A percentile compares a stretch with the other conserved stretches of the same genome.
Evolutionary conservation across 2,888 invertebrate species (phyloP).

Genomic region (Tanypteryx hageni): DNA sequence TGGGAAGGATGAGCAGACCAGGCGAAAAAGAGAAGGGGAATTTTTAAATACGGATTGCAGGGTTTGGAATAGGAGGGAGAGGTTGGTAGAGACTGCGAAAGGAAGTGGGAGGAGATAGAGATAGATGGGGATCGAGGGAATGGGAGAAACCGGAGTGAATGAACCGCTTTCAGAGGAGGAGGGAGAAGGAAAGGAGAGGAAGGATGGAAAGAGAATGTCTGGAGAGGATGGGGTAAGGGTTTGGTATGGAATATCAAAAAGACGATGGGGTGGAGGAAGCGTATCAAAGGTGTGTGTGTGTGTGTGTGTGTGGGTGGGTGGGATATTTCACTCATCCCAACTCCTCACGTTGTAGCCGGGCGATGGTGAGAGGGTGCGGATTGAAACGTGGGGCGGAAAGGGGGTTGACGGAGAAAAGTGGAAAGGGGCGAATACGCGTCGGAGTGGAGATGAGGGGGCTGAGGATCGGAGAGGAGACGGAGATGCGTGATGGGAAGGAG

Average conservation of each 20-base stretch:
- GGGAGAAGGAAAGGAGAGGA: background rate
- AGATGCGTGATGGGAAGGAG: background rate
- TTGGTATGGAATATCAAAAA: slow-evolving; percentile 4
- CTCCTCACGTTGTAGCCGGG: too few species aligned
- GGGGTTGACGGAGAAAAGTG: background rate
- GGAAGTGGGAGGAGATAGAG: background rate
- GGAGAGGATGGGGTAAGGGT: background rate
- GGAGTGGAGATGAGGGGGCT: background rate
- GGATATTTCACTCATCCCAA: too few species aligned
- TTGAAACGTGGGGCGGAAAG: background rate
- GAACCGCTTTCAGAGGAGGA: background rate
- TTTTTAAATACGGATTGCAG: background rate
- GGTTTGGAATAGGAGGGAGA: background rate
- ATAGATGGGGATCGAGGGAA: background rate
- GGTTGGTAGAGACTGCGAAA: background rate
- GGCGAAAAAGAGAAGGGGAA: background rate
- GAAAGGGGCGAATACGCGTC: background rate
- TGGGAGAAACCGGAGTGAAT: background rate
- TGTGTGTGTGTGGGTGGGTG: too few species aligned
- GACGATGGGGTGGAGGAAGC: background rate
- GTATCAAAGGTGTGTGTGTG: background rate
- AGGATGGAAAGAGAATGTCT: too few species aligned
- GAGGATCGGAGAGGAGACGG: background rate
- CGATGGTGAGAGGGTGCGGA: background rate
- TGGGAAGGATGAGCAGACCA: background rate